A percentile compares a stretch with the other conserved stretches of the same genome.
These are phyloP conservation scores for Hoplodrina blanda DNA, from an alignment of 2,888 invertebrate genomes.

Conservation along the genomic window DNA sequence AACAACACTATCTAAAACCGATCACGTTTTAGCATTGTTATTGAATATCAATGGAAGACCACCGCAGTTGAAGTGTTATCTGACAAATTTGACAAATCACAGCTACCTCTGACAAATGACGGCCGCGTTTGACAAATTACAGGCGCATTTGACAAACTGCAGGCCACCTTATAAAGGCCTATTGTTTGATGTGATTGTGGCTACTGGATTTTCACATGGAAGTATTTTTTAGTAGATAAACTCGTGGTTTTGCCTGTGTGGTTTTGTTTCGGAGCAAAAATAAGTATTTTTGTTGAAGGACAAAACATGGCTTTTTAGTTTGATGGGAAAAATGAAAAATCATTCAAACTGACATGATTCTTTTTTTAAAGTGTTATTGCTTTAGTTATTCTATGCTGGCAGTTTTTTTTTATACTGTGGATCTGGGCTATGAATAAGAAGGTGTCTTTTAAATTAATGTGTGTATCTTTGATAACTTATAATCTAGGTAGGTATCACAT, in stretches of 20 bases:
- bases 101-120: slow-evolving; percentile 75
- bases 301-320: too few species aligned
- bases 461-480: too few species aligned
- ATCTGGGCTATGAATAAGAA: too few species aligned
- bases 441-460: too few species aligned
- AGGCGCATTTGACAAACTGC: slow-evolving; percentile 55
- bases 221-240: background rate
- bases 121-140: slow-evolving; percentile 59
- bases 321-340: too few species aligned
- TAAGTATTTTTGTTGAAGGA: too few species aligned
- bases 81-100: slow-evolving; percentile 82
- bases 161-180: slow-evolving; percentile 51
- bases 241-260: background rate
- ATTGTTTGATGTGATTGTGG: slow-evolving; percentile 50
- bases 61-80: slow-evolving; percentile 70
- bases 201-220: slow-evolving; percentile 21
- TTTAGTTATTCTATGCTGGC: too few species aligned
- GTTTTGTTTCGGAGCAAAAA: too few species aligned
- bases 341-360: too few species aligned
- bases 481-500: too few species aligned
- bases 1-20: slow-evolving; percentile 35
- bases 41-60: slow-evolving; percentile 55
- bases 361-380: too few species aligned
- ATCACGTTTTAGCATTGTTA: slow-evolving; percentile 51
- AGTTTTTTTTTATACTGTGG: too few species aligned